A percentile compares a stretch with the other conserved stretches of the same genome.
Evolutionary conservation across 2,797 vertebrate species (phyloP).

Genomic region (Parambassis ranga): DNA sequence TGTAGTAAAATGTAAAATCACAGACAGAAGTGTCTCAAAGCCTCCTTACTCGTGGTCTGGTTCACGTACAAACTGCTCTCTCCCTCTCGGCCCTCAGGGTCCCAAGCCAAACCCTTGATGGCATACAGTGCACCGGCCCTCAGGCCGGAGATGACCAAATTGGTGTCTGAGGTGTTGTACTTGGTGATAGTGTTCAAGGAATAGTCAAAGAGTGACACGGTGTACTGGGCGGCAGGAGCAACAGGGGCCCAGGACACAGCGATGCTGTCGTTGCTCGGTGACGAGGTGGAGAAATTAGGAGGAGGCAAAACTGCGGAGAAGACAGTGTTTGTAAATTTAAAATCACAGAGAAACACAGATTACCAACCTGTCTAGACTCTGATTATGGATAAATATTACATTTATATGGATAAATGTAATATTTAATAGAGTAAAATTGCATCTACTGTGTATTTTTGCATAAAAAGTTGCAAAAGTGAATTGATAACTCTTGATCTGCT

Average conservation of each 20-base stretch:
- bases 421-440: too few relatives aligned
- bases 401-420: too few relatives aligned
- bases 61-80: conserved; percentile 78
- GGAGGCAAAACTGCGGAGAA: conserved; percentile 83
- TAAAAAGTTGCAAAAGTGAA: too few relatives aligned
- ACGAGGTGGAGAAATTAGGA: conserved; percentile 78
- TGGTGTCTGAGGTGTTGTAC: conserved; percentile 81
- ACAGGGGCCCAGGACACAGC: conserved; percentile 81
- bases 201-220: conserved; percentile 78
- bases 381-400: too few relatives aligned
- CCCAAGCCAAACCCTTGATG: conserved; percentile 84
- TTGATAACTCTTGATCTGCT: neutral
- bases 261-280: conserved; percentile 82
- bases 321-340: neutral
- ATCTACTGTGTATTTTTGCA: too few relatives aligned
- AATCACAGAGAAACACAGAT: too few relatives aligned
- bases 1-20: neutral
- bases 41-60: conserved; percentile 89
- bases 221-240: conserved; percentile 79
- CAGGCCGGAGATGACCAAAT: conserved; percentile 75
- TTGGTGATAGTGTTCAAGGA: conserved; percentile 73
- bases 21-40: neutral
- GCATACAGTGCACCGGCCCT: conserved; percentile 84
- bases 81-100: conserved; percentile 80
- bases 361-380: too few relatives aligned